Base-by-base conservation (phyloP, 2,797 vertebrate genomes). In the Melanotaenia boesemani region DNA sequence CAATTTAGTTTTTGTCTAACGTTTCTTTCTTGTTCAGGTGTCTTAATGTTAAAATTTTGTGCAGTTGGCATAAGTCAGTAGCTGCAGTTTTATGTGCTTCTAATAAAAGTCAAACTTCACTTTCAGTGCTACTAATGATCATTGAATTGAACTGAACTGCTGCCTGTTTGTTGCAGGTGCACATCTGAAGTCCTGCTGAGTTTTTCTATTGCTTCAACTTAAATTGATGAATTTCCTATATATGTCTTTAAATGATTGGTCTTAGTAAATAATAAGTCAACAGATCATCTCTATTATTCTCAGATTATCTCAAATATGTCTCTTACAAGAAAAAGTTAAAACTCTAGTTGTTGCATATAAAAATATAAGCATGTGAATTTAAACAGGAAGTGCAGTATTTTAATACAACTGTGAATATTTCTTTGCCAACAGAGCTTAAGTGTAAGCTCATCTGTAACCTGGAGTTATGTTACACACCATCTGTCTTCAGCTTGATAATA, bases 391-490 rank as follows among this genome's bases (percentile, higher is more conserved):
- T 20, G 12, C 6, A 44, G 6, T 7, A 2, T 7, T 32, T 37
- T 37, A 34, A 36, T 15, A 5, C 20, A 22, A 32, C 16, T 32
- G 39, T 39, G 46, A 41, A n/a, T 50, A 39, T 15, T 11, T 50
- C 24, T 58, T n/a, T 70, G 68, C 70, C 6, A 13, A 18, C 41
- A 46, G 57, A 37, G 61, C 59, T 68, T 59, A 57, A 62, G 60
- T 12, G 30, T 50, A 36, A 46, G 7, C 55, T 37, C 55, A 55
- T 7, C 60, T 63, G 44, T 67, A 62, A 59, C 69, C 57, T 41
- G 24, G 24, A 30, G 48, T 81, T 59, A 46, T 20, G 46, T 73
- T 66, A 13, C 70, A 30, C 66, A 59, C 66, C 67, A 48, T 54
- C 20, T n/a, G 52, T 75, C 72, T 59, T 36, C 60, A 22, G 55